phyloP scores from a whole-genome alignment of 2,797 vertebrate species.

The Craterocephalus amniculus region DNA sequence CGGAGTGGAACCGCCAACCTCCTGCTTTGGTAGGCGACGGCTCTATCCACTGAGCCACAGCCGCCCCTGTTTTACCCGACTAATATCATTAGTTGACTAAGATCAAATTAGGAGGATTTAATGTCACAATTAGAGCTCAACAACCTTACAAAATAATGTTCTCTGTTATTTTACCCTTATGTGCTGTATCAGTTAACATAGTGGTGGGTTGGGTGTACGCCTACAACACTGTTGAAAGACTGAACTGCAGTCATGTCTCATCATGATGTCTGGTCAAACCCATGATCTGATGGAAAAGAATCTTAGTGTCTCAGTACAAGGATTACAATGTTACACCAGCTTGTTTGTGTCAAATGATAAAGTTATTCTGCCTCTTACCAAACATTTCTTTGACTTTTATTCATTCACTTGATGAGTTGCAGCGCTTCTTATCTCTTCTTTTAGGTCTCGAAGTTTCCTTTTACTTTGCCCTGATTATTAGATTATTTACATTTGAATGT shows the following conservation, averaged over 20 bases:
- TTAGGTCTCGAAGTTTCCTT: conserved; percentile 13
- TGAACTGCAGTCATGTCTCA: conserved; percentile 7
- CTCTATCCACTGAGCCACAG: too few species aligned
- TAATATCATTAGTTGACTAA: too few species aligned
- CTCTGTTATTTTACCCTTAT: conserved; percentile 5
- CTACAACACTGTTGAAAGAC: conserved; percentile 27
- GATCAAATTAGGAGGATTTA: not conserved
- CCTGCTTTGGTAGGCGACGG: too few species aligned
- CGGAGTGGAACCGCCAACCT: too few species aligned
- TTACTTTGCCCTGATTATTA: not conserved
- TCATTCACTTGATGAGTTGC: not conserved
- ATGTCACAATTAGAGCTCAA: not conserved
- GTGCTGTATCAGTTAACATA: conserved; percentile 8
- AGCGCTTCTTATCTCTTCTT: not conserved
- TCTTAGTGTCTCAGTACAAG: conserved; percentile 51
- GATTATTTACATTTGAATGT: not conserved
- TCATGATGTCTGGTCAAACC: conserved; percentile 55
- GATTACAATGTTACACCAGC: conserved; percentile 49
- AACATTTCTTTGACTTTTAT: conserved; percentile 33
- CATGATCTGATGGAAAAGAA: conserved; percentile 50
- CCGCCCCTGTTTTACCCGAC: too few species aligned
- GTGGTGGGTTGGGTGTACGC: conserved; percentile 5
- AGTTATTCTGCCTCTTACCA: conserved; percentile 47
- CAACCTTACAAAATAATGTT: not conserved
- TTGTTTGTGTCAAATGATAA: conserved; percentile 45